These are phyloP conservation scores for Bombylius discolor DNA, from an alignment of 2,888 invertebrate genomes.

Conservation along the genomic window DNA sequence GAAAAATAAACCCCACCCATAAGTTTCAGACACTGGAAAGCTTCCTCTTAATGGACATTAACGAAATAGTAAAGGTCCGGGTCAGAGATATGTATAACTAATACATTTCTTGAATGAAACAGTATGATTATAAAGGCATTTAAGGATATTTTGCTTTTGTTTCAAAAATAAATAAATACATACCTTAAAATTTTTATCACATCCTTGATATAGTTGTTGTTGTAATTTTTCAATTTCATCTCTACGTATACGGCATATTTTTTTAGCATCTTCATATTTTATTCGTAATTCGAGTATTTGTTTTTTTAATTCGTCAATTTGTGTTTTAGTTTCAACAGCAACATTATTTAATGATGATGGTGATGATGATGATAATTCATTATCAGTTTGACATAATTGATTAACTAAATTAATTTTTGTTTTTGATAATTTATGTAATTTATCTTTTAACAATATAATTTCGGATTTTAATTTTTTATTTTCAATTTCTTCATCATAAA, in stretches of 20 bases:
- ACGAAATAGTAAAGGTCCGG: neutral
- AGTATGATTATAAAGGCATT: too few species aligned
- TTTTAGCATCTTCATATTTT: slow-evolving; percentile 24
- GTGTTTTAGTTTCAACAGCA: neutral
- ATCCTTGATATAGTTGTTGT: slow-evolving; percentile 6
- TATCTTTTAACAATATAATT: slow-evolving; percentile 22
- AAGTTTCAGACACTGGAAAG: too few species aligned
- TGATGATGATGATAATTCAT: neutral
- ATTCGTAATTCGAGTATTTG: slow-evolving; percentile 17
- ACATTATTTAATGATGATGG: neutral
- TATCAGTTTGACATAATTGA: slow-evolving; percentile 6
- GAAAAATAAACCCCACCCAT: too few species aligned
- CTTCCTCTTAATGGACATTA: neutral
- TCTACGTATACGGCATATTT: slow-evolving; percentile 24
- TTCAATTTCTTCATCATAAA: slow-evolving; percentile 25
- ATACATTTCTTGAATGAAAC: too few species aligned
- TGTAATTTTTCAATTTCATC: slow-evolving; percentile 22
- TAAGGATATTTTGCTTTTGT: too few species aligned
- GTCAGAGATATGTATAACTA: neutral
- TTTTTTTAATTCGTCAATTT: slow-evolving; percentile 12
- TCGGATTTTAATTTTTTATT: slow-evolving; percentile 20
- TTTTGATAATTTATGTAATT: slow-evolving; percentile 17
- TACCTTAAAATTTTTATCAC: slow-evolving; percentile 4
- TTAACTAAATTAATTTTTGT: neutral
- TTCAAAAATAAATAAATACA: neutral